Evolutionary conservation across 2,113 vertebrate species (phyloP).

Genomic region (Copsychus sechellarum): DNA sequence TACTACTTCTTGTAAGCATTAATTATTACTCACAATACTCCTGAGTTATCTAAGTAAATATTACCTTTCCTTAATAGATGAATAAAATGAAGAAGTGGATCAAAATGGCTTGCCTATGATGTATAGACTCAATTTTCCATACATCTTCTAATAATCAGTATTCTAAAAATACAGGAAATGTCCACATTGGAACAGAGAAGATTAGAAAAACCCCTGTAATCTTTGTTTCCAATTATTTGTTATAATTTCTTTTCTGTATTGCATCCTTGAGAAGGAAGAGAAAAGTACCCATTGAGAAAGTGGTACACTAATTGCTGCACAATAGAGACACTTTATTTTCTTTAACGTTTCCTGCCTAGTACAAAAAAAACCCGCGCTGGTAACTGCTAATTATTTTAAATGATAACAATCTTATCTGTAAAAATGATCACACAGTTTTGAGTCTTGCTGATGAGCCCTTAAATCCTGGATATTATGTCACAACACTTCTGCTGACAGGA

Average conservation of each 20-base stretch:
- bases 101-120: neutral
- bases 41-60: constrained; percentile 49
- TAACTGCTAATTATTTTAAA: neutral
- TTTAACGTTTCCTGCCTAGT: neutral
- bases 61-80: neutral
- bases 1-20: constrained; percentile 19
- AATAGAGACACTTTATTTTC: neutral
- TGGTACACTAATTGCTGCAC: neutral
- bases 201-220: neutral
- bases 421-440: neutral
- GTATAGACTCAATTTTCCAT: neutral
- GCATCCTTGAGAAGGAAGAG: neutral
- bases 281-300: neutral
- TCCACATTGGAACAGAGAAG: neutral
- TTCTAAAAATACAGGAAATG: neutral
- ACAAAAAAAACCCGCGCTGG: neutral
- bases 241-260: neutral
- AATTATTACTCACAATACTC: neutral
- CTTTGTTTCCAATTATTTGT: neutral
- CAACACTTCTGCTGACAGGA: neutral
- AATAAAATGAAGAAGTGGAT: neutral
- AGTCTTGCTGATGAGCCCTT: neutral
- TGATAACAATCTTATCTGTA: neutral
- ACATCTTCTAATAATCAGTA: neutral
- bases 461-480: neutral